These are phyloP conservation scores for Timema podura DNA, from an alignment of 2,888 invertebrate genomes.

Conservation along the genomic window DNA sequence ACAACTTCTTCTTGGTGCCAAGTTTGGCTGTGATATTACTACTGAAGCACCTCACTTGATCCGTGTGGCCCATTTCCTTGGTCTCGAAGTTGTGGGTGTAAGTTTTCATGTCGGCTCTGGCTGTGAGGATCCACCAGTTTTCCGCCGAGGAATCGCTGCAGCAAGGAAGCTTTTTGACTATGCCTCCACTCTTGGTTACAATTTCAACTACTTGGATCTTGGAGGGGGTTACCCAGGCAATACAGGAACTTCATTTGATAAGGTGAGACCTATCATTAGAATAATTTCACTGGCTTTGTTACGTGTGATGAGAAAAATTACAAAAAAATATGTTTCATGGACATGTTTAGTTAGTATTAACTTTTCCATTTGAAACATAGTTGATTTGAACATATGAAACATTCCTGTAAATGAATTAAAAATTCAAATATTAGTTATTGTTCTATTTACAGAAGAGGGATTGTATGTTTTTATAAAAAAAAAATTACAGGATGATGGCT, in stretches of 20 bases:
- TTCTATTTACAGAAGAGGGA: too few species aligned
- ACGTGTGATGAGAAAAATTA: too few species aligned
- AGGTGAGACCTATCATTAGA: too few species aligned
- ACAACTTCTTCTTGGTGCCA: conserved; percentile 86
- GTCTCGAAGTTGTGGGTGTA: conserved; percentile 52
- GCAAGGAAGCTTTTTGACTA: conserved; percentile 71
- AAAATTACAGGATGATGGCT: too few species aligned
- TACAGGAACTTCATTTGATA: conserved; percentile 61
- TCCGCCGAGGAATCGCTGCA: conserved; percentile 70
- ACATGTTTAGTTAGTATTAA: too few species aligned
- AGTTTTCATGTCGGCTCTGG: conserved; percentile 97
- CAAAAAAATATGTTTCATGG: too few species aligned
- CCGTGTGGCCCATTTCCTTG: conserved; percentile 47
- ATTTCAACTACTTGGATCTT: conserved; percentile 77
- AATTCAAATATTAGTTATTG: too few species aligned
- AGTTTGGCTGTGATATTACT: conserved; percentile 86
- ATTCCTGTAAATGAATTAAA: too few species aligned
- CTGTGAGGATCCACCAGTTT: conserved; percentile 77
- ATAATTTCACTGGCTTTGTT: too few species aligned
- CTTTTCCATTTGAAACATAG: too few species aligned
- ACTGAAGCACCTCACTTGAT: conserved; percentile 71
- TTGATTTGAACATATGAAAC: too few species aligned
- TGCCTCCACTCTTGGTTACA: conserved; percentile 67
- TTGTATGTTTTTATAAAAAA: too few species aligned
- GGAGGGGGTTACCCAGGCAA: conserved; percentile 91